Conservation (phyloP, 1,140 invertebrate genomes). For the Diabrotica virgifera region DNA sequence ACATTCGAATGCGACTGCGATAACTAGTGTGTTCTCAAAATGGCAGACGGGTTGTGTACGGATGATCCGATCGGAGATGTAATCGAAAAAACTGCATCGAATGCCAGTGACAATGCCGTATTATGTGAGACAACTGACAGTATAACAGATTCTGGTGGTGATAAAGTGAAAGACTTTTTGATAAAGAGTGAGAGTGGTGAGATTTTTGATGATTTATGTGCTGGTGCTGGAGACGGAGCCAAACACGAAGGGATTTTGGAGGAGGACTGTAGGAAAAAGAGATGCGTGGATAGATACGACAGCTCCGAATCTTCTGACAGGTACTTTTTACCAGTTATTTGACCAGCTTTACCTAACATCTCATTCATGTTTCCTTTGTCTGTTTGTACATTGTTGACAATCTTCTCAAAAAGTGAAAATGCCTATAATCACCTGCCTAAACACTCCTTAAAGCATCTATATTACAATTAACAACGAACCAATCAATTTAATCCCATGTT, state of each 20-base stretch:
- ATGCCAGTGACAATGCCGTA: slow-evolving; percentile 33
- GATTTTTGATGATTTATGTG: slow-evolving; percentile 39
- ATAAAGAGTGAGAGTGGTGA: slow-evolving; percentile 40
- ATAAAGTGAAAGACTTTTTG: slow-evolving; percentile 40
- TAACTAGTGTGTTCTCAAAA: slow-evolving; percentile 42
- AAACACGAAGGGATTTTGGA: slow-evolving; percentile 45
- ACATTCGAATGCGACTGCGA: slow-evolving; percentile 1
- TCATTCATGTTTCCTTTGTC: too few species aligned
- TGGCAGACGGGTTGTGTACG: slow-evolving; percentile 51
- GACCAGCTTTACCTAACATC: background rate
- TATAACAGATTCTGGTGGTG: slow-evolving; percentile 26
- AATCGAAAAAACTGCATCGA: slow-evolving; percentile 40
- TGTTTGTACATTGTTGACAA: too few species aligned
- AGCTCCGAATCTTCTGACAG: slow-evolving; percentile 87
- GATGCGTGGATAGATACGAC: slow-evolving; percentile 83
- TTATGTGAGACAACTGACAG: slow-evolving; percentile 29
- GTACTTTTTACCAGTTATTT: slow-evolving; percentile 50
- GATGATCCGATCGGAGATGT: slow-evolving; percentile 38
- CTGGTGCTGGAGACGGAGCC: slow-evolving; percentile 24
- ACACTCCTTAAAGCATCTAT: too few species aligned
- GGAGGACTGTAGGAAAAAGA: slow-evolving; percentile 69
- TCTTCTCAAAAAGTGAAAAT: too few species aligned
- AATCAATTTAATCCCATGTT: too few species aligned
- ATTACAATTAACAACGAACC: too few species aligned
- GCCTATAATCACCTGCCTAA: too few species aligned